Base-by-base conservation (phyloP, 2,797 vertebrate genomes). In the Molossus molossus region DNA sequence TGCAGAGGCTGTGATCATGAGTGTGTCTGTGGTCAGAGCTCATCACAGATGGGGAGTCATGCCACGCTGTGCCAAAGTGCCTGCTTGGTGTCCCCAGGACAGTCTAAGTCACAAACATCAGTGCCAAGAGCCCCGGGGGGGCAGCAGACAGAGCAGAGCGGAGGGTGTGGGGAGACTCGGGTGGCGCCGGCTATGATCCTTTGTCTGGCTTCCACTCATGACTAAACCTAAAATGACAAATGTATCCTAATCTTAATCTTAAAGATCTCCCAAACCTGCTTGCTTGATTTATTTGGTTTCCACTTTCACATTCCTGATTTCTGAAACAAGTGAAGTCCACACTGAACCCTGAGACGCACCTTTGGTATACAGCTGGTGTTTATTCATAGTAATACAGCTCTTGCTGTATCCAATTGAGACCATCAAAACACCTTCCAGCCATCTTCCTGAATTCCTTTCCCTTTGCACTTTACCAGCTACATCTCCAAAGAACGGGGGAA, bases 381-480 rank as follows among this genome's bases (percentile, higher is more conserved):
- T 76, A 69, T 93, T 91, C 80, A 33, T 75, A 76, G 53, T 27
- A 50, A 14, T 82, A 58, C 50, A 33, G n/a, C 37, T 97, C 37
- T 65, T 84, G 82, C 65, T 81, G n/a, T n/a, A 37, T 89, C 48
- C n/a, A 62, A 10, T 91, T 96, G 90, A 37, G 88, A 93, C 89
- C 69, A 90, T 27, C 79, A 37, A 79, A 79, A 65, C 27, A 14
- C 69, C 50, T 64, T 40, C 53, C 94, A 60, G 33, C 29, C 80
- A 62, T 93, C 29, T 92, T 96, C 77, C 94, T 87, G 62, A 96
- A 96, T 93, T 6, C 48, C 50, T 95, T 96, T 95, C 80, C 72
- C 81, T 94, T 86, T 73, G 73, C 65, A 84, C 82, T 85, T 37
- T 0, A 93, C 76, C 40, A 9, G 76, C 84, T 77, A 97, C 97